Evolutionary conservation across 2,888 invertebrate genomes (phyloP), one percentile per base, ranked within the genome.

Genomic region (Agapostemon virescens): DNA sequence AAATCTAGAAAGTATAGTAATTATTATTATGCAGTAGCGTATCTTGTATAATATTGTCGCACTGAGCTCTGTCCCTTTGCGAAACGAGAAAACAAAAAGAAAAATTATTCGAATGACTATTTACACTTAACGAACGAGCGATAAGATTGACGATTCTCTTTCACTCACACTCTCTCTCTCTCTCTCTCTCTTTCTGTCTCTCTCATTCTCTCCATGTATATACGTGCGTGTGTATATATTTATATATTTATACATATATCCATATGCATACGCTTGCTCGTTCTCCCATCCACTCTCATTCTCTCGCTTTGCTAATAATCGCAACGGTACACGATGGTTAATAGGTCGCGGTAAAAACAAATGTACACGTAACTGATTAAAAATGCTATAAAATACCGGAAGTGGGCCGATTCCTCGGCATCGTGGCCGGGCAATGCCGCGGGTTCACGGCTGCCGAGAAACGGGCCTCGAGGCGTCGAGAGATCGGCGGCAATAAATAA

Each of bases 401-500:
- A 76, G 58, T 33, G 68, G 49, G 64, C 66, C 74, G 69, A 77
- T 75, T 74, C 74, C 74, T 68, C 79, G 67, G 55, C 2, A 55
- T 55, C 49, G 40, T 13, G 26, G 6, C 23, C 6, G 15, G 55
- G 15, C 55, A 6, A 49, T 49, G n/a, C 45, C 20, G 45, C 26
- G n/a, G n/a, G n/a, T n/a, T 26, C 15, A 1, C 17, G 15, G 2
- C 26, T n/a, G 17, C 55, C 55, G 15, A 26, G 55, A 55, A 55
- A 26, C 30, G 61, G 64, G 64, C 36, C 69, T 66, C 36, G 58
- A 69, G 38, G 26, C 36, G 55, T 11, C 74, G 77, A 77, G 74
- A 72, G 74, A 77, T 82, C 82, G 70, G 77, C 82, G 75, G 67
- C 82, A 90, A 90, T 89, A 89, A 90, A 90, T 90, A 89, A 90